These are phyloP conservation scores for Altica lythri DNA, from an alignment of 2,888 invertebrate species.

Conservation along the genomic window DNA sequence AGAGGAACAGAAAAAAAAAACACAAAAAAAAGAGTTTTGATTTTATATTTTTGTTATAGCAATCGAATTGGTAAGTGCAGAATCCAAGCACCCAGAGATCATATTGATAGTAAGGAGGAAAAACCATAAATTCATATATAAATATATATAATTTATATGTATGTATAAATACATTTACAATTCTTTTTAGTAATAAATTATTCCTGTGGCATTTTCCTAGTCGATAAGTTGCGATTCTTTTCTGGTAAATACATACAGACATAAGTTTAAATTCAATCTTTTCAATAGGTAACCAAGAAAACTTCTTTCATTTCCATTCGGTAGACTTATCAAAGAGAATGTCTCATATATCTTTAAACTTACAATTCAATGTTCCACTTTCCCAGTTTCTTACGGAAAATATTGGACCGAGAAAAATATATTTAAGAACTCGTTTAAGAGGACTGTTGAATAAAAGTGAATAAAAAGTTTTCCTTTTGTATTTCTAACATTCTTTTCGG, in stretches of 20 bases:
- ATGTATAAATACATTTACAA: no score
- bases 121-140: no score
- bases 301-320: slow-evolving; percentile 14
- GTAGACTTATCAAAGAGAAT: slow-evolving; percentile 20
- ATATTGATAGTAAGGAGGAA: no score
- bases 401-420: slow-evolving; percentile 13
- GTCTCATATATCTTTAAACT: slow-evolving; percentile 27
- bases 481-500: slow-evolving; percentile 5
- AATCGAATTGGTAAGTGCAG: no score
- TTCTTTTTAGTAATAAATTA: no score
- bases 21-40: no score
- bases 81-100: no score
- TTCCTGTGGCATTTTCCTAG: no score
- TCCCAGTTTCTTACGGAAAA: slow-evolving; percentile 5
- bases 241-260: background rate
- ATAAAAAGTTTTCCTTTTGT: slow-evolving; percentile 16
- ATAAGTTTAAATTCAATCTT: slow-evolving; percentile 25
- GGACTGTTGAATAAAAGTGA: slow-evolving; percentile 5
- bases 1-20: no score
- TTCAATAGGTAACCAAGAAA: slow-evolving; percentile 13
- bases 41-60: no score
- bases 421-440: slow-evolving; percentile 12
- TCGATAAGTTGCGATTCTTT: slow-evolving; percentile 1
- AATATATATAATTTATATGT: no score
- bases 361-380: slow-evolving; percentile 26